These are phyloP conservation scores for Bubo bubo DNA, from an alignment of 2,113 vertebrate genomes.

Conservation along the genomic window DNA sequence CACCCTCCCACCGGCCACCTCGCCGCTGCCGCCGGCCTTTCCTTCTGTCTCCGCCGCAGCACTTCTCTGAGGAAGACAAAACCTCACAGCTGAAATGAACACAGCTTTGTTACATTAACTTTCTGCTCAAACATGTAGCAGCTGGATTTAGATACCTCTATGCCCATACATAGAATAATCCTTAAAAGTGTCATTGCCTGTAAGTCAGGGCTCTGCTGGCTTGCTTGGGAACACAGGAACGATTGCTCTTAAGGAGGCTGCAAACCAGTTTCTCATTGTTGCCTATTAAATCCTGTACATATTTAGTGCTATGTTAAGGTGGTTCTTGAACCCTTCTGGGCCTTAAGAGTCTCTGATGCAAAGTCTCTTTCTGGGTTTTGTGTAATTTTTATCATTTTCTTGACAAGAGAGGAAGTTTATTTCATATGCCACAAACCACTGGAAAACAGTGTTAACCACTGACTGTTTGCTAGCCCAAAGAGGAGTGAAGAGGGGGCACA, in stretches of 20 bases:
- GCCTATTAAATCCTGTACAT: neutral
- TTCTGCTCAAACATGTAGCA: neutral
- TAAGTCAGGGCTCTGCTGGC: neutral
- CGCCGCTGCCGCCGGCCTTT: fast-evolving
- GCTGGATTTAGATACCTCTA: neutral
- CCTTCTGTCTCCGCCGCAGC: constrained; percentile 7
- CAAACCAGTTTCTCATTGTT: neutral
- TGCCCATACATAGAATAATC: neutral
- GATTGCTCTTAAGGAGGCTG: neutral
- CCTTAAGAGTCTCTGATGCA: neutral
- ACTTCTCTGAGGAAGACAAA: constrained; percentile 67
- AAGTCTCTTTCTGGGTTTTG: neutral
- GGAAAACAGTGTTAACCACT: neutral
- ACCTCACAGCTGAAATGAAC: constrained; percentile 36
- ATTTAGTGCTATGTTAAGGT: neutral
- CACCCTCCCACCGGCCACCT: neutral
- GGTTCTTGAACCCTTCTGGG: neutral
- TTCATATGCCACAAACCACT: fast-evolving
- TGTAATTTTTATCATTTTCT: neutral
- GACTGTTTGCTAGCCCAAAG: neutral
- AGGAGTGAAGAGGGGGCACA: neutral
- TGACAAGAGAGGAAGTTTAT: neutral
- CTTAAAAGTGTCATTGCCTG: neutral
- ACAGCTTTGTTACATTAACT: neutral
- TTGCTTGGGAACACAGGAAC: neutral